Evolutionary conservation across 1,140 invertebrate genomes (phyloP).

Genomic region (Procambarus clarkii): DNA sequence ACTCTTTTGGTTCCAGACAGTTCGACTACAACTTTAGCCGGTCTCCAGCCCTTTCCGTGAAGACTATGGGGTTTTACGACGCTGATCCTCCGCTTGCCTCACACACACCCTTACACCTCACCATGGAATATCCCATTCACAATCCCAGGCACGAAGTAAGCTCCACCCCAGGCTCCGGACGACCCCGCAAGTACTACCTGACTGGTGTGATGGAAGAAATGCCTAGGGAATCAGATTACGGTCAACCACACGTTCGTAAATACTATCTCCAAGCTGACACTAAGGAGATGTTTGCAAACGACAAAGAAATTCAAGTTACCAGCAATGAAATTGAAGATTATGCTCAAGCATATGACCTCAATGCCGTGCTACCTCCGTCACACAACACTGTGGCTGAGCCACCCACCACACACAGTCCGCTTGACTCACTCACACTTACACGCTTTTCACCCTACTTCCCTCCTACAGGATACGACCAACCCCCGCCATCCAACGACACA

Average conservation of each 20-base stretch:
- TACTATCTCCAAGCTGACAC: background rate
- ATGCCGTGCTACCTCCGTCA: background rate
- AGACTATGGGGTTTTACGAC: background rate
- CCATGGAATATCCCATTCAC: background rate
- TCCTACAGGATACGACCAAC: background rate
- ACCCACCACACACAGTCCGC: background rate
- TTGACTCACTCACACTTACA: background rate
- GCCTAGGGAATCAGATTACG: background rate
- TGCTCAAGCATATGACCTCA: background rate
- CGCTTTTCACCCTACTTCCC: background rate
- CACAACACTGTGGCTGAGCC: background rate
- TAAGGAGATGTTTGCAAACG: background rate
- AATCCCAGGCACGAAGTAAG: background rate
- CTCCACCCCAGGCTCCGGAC: background rate
- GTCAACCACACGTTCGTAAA: background rate
- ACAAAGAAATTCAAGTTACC: background rate
- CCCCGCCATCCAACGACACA: background rate
- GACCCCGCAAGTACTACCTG: conserved; percentile 27
- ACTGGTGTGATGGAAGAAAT: conserved; percentile 11
- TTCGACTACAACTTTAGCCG: background rate
- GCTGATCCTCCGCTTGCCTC: background rate
- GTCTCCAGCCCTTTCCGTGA: background rate
- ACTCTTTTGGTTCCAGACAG: background rate
- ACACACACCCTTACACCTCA: background rate
- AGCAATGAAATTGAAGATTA: background rate